phyloP scores from a whole-genome alignment of 1,140 invertebrate genomes.

The Leptinotarsa undecemlineata region DNA sequence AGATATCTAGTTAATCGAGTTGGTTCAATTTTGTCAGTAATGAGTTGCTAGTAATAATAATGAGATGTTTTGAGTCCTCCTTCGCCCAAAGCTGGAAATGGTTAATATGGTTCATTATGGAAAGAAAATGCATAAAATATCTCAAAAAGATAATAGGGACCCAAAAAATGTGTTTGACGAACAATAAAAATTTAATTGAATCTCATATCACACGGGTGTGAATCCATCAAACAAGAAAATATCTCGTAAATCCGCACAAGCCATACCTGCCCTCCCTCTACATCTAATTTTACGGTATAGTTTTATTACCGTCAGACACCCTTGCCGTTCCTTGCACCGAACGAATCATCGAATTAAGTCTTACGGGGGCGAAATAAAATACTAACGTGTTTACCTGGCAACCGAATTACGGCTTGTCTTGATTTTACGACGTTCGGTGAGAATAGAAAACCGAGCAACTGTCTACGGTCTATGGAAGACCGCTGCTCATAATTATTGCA shows the following conservation, averaged over 20 bases:
- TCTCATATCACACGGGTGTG: conserved; percentile 3
- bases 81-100: too few relatives aligned
- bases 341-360: conserved; percentile 22
- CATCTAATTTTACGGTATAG: conserved; percentile 9
- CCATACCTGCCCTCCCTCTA: background rate
- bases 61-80: too few relatives aligned
- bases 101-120: too few relatives aligned
- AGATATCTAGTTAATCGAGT: too few relatives aligned
- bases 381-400: conserved; percentile 26
- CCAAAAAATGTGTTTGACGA: background rate
- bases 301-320: conserved; percentile 13
- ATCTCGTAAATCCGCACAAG: background rate
- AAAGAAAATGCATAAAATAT: too few relatives aligned
- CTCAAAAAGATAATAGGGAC: background rate
- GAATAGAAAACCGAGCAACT: background rate
- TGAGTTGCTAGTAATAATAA: too few relatives aligned
- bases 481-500: conserved; percentile 41
- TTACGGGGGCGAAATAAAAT: conserved; percentile 22
- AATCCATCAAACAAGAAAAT: background rate
- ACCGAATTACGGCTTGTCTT: conserved; percentile 15
- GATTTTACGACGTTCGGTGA: conserved; percentile 19
- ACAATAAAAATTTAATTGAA: background rate
- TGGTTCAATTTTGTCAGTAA: too few relatives aligned
- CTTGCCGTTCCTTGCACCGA: background rate
- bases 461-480: conserved; percentile 28